Base-by-base conservation (phyloP, 2,113 vertebrate species). In the Ptilonorhynchus violaceus region DNA sequence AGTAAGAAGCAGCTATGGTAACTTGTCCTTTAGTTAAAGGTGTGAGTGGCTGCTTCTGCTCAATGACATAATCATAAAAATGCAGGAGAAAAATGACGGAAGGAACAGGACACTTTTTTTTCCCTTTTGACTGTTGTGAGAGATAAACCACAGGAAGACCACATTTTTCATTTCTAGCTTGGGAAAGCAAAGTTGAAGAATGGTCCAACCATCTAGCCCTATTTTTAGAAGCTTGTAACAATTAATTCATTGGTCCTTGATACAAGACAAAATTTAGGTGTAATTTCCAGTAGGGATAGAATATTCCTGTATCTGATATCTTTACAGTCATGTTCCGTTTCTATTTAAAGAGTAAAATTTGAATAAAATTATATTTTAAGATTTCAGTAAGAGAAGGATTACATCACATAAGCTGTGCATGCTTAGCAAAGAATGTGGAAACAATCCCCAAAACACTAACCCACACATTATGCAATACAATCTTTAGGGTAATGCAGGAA, bases 401-500 rank as follows among this genome's bases (percentile, higher is more conserved):
- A 50, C 21, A 66, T 60, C 35, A 53, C 22, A 28, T 33, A 66
- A 59, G 12, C 17, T 83, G 64, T 37, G 25, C 41, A 60, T 1
- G 2, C 15, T 60, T 46, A 83, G 41, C 27, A n/a, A 85, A 78
- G 66, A 70, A 70, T 10, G 15, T 37, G 85, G 41, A 41, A 20
- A 15, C 9, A 78, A 3, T 10, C 3, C 15, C 33, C 33, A 46
- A 18, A 20, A 6, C 46, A 56, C 30, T 47, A 10, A n/a, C 20
- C 23, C 47, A 33, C 0, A 0, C 2, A 11, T 56, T 39, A 27
- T 3, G 9, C 33, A 24, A 31, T 27, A 33, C 14, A 73, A 31
- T 70, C 63, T 37, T 25, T 2, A 1, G 22, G 14, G 59, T 27
- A 59, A 30, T 33, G 47, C 18, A 83, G 53, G 53, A 8, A 63